phyloP scores from a whole-genome alignment of 2,113 vertebrate species.

The Nettapus auritus region DNA sequence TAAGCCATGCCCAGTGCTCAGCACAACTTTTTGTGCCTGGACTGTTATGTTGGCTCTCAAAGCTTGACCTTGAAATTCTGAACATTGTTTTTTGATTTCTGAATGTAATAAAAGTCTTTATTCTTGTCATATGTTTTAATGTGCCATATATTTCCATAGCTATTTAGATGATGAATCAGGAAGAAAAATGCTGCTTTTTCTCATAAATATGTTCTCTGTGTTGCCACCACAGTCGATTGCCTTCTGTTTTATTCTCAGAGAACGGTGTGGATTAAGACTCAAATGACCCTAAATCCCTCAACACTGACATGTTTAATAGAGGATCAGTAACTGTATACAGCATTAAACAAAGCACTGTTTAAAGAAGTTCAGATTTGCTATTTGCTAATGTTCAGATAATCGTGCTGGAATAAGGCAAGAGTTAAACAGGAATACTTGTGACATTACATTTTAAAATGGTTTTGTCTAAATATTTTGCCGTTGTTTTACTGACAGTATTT shows the following conservation, averaged over 20 bases:
- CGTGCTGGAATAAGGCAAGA: not conserved
- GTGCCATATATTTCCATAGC: not conserved
- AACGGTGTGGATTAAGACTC: not conserved
- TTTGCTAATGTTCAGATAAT: not conserved
- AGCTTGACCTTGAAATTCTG: slow-evolving; percentile 6
- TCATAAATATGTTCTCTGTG: not conserved
- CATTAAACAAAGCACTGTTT: not conserved
- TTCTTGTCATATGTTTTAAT: not conserved
- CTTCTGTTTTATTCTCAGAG: not conserved
- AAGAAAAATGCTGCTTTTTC: not conserved
- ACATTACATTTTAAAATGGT: not conserved
- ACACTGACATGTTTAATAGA: not conserved
- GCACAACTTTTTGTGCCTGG: not conserved
- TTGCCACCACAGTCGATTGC: not conserved
- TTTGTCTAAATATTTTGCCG: not conserved
- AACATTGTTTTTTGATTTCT: not conserved
- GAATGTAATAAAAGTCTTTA: not conserved
- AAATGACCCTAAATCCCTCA: not conserved
- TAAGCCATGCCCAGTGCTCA: fast-evolving
- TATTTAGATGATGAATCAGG: not conserved
- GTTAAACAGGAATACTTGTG: not conserved
- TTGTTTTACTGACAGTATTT: not conserved
- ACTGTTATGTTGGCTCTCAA: not conserved
- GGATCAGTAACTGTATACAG: not conserved
- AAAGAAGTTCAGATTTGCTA: not conserved